phyloP scores from a whole-genome alignment of 2,113 vertebrate species.

The Tamias sibiricus region DNA sequence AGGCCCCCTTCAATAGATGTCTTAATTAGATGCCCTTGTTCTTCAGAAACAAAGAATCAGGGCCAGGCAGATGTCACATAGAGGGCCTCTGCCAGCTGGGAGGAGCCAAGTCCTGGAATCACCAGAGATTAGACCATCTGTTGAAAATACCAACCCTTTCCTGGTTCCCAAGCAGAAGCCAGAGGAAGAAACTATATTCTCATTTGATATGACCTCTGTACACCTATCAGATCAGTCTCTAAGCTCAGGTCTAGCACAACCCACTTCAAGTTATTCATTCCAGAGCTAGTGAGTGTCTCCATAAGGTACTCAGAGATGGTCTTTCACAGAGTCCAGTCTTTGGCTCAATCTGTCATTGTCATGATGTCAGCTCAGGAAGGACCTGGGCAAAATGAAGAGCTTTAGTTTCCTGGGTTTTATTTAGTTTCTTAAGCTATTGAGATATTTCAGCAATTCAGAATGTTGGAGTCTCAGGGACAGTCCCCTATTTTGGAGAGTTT shows the following conservation, averaged over 20 bases:
- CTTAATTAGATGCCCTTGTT: constrained; percentile 63
- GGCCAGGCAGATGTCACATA: neutral
- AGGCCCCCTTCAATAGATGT: neutral
- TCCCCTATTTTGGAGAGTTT: neutral
- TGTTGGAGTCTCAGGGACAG: neutral
- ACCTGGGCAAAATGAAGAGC: neutral
- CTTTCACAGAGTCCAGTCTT: neutral
- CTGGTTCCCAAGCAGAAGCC: neutral
- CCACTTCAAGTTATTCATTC: neutral
- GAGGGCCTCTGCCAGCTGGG: neutral
- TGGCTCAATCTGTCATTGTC: neutral
- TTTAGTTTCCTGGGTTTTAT: neutral
- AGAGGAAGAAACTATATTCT: neutral
- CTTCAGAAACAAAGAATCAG: constrained; percentile 16
- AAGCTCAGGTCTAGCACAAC: neutral
- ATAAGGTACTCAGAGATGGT: neutral
- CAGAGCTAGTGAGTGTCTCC: neutral
- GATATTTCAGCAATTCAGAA: neutral
- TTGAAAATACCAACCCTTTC: neutral
- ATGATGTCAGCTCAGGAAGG: neutral
- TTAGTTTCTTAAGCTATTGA: neutral
- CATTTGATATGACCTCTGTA: neutral
- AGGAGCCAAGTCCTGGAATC: neutral
- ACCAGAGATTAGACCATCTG: constrained; percentile 46
- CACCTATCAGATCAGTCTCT: neutral